Percentiles rank a stretch among this genome's conserved stretches.
These are phyloP conservation scores for Meandrina meandrites DNA, from an alignment of 92 coral and sea anemone species.

Conservation along the genomic window DNA sequence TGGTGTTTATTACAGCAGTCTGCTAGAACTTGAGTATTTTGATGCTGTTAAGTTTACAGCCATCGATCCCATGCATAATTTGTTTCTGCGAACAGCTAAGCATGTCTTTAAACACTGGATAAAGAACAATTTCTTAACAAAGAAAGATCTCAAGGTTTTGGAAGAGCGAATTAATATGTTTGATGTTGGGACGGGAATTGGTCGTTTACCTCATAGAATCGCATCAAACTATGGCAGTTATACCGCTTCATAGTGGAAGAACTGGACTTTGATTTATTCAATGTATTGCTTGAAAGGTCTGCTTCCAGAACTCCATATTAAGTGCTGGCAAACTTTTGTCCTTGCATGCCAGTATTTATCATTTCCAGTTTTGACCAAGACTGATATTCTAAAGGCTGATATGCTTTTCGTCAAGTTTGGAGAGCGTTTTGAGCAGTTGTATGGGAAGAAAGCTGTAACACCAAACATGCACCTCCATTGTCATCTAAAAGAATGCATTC, in stretches of 20 bases:
- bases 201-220: too few species aligned
- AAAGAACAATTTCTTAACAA: too few species aligned
- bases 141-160: too few species aligned
- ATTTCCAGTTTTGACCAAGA: constrained; percentile 29
- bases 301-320: constrained; percentile 27
- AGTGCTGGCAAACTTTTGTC: constrained; percentile 62
- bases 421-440: constrained; percentile 39
- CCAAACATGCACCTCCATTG: constrained; percentile 69
- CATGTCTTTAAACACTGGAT: too few species aligned
- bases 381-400: constrained; percentile 48
- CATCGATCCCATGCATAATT: too few species aligned
- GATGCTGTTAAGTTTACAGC: too few species aligned
- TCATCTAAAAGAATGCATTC: constrained; percentile 56
- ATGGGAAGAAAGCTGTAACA: constrained; percentile 47
- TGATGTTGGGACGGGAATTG: too few species aligned
- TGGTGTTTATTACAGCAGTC: too few species aligned
- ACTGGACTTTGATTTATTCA: constrained; percentile 58
- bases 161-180: too few species aligned
- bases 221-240: too few species aligned
- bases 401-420: constrained; percentile 51
- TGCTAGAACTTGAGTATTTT: too few species aligned
- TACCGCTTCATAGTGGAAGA: constrained; percentile 53
- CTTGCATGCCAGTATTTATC: constrained; percentile 28
- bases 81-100: too few species aligned
- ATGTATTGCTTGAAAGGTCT: constrained; percentile 24